Evolutionary conservation across 1,140 invertebrate species (phyloP).

Genomic region (Macrobrachium rosenbergii): DNA sequence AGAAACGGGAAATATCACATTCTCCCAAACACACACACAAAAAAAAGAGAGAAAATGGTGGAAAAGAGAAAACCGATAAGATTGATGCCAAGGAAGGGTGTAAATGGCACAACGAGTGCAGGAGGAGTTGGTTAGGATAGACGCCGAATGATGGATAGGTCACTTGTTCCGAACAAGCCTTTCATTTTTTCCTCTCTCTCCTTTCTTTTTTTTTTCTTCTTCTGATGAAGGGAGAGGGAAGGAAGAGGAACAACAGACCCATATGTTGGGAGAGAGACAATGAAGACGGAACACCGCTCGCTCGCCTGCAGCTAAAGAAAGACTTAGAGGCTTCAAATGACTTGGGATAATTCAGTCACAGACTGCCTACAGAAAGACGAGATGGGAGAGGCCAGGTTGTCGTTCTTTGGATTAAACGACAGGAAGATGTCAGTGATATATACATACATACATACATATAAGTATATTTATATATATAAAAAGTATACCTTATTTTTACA

Average conservation of each 20-base stretch:
- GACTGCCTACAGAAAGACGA: not conserved
- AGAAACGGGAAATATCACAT: not conserved
- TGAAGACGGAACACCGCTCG: not conserved
- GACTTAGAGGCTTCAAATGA: too few relatives aligned
- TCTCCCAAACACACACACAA: too few relatives aligned
- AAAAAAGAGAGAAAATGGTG: not conserved
- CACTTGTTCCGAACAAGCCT: slow-evolving; percentile 11
- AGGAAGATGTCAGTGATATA: not conserved
- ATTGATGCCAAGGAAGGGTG: slow-evolving; percentile 40
- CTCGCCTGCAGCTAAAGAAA: too few relatives aligned
- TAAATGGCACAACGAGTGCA: slow-evolving; percentile 45
- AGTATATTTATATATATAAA: not conserved
- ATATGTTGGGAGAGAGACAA: not conserved
- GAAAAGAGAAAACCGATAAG: not conserved
- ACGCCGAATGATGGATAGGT: slow-evolving; percentile 25
- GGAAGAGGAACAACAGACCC: not conserved
- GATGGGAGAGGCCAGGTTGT: too few relatives aligned
- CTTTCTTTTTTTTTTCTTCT: not conserved
- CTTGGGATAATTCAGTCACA: not conserved
- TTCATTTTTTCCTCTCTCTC: slow-evolving; percentile 7
- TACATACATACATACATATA: not conserved
- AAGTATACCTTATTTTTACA: too few relatives aligned
- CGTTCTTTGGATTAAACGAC: too few relatives aligned
- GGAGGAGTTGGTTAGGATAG: slow-evolving; percentile 28
- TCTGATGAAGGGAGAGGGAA: not conserved